Evolutionary conservation across 2,888 invertebrate genomes (phyloP).

Genomic region (Chouioia cunea): DNA sequence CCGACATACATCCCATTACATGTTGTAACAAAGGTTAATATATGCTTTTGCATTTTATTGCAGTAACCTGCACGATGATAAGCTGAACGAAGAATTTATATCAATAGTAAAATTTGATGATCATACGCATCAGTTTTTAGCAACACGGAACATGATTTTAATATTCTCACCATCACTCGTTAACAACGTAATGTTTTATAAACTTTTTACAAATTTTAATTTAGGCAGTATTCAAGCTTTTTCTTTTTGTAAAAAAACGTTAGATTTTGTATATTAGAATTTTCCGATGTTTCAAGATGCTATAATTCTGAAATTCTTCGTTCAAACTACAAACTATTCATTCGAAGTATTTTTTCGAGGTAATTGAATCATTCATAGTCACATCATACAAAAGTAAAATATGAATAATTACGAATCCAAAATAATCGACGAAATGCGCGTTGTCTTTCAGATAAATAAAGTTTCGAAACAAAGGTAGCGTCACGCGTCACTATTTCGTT

Average conservation of each 20-base stretch:
- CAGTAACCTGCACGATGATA: constrained; percentile 22
- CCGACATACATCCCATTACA: too few relatives aligned
- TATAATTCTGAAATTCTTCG: constrained; percentile 45
- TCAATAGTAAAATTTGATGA: constrained; percentile 8
- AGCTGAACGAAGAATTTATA: constrained; percentile 46
- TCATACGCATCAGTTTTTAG: constrained; percentile 20
- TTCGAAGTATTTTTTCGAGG: constrained; percentile 11
- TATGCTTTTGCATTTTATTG: constrained; percentile 20
- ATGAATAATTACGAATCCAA: constrained; percentile 11
- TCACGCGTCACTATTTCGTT: constrained; percentile 50
- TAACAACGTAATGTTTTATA: constrained; percentile 32
- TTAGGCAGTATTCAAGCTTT: constrained; percentile 47
- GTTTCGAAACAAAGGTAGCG: constrained; percentile 27
- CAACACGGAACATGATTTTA: constrained; percentile 20
- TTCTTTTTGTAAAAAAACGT: constrained; percentile 27
- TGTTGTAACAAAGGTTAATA: constrained; percentile 1
- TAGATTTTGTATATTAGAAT: constrained; percentile 19
- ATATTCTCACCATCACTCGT: constrained; percentile 8
- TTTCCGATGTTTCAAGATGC: constrained; percentile 27
- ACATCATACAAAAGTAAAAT: constrained; percentile 10
- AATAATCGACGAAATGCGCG: constrained; percentile 31
- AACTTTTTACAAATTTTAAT: constrained; percentile 45
- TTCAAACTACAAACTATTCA: constrained; percentile 39
- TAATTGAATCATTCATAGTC: constrained; percentile 21
- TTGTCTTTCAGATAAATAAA: constrained; percentile 33